Base-by-base conservation (phyloP, 2,113 vertebrate genomes). In the Nothocercus nigrocapillus region DNA sequence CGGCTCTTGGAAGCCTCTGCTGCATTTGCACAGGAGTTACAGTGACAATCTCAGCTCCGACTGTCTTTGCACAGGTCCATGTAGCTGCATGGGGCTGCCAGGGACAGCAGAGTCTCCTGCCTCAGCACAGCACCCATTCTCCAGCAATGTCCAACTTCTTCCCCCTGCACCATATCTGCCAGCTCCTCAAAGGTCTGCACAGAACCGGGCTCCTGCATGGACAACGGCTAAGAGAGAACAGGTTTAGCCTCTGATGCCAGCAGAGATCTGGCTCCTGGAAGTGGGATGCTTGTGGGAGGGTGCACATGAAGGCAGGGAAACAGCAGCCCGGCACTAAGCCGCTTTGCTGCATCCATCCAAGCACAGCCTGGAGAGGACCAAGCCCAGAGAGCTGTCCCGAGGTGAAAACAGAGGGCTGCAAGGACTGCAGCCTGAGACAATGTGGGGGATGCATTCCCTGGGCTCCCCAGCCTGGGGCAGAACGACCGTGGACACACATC, bases 91-190 rank as follows among this genome's bases (percentile, higher is more conserved):
- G 19, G 66, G 11, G 53, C 34, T 82, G 42, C 42, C 53, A 20
- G 22, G 30, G 40, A 72, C 34, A 4, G 24, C 24, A 27, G 25
- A 17, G 17, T 1, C 28, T 66, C 44, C 70, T 24, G 51, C 32
- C 19, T 30, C 40, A 1, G 27, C 0, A 1, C 44, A 13, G 58
- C 3, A 0, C 30, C 51, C 58, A 1, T 1, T 10, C 59, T 56
- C 17, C 47, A 1, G 2, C 36, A 16, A 5, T 0, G 21, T 7
- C 0, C 1, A 30, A 30, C 38, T 1, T 1, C 7, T 13, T 5
- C 54, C 47, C 47, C 11, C 7, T 40, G 7, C 2, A 2, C 3
- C 11, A n/a, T 30, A 5, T 49, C 53, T 49, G 78, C 51, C 70
- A 42, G n/a, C 59, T 78, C 27, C 20, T 2, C 0, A 22, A 44